Conservation (phyloP, 2,113 vertebrate genomes). For the Boulengeromyrus knoepffleri region DNA sequence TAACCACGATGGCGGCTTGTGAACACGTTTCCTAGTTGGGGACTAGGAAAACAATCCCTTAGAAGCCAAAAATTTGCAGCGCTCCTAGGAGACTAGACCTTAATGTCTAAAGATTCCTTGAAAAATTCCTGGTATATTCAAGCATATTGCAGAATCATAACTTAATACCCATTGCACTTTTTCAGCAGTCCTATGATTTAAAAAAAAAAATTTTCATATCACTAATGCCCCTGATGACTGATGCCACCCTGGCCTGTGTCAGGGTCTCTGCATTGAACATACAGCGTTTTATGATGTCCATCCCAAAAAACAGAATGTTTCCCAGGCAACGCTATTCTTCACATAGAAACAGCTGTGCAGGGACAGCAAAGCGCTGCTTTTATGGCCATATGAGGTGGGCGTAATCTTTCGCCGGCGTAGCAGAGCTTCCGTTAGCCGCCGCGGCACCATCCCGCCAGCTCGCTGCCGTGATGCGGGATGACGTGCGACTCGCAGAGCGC, state of each 20-base stretch:
- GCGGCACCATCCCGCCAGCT: too few relatives aligned
- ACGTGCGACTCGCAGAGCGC: background rate
- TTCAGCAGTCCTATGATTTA: background rate
- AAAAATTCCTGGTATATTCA: background rate
- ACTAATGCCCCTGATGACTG: background rate
- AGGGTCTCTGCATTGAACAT: background rate
- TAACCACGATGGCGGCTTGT: background rate
- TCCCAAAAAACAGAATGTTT: background rate
- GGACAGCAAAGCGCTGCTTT: slow-evolving; percentile 31
- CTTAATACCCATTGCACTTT: background rate
- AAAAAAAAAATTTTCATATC: background rate
- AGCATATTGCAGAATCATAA: background rate
- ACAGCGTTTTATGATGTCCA: background rate
- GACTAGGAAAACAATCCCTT: background rate
- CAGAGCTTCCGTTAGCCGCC: background rate
- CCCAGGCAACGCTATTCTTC: background rate
- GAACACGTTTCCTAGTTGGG: background rate
- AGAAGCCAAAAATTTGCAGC: background rate
- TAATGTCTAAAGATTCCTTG: background rate
- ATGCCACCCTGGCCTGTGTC: background rate
- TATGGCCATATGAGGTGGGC: background rate
- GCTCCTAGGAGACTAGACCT: background rate
- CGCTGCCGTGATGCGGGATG: background rate
- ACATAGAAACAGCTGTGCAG: slow-evolving; percentile 32
- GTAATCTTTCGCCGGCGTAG: background rate